These are phyloP conservation scores for Calephelis perditalis DNA, from an alignment of 2,888 invertebrate species.

Conservation along the genomic window DNA sequence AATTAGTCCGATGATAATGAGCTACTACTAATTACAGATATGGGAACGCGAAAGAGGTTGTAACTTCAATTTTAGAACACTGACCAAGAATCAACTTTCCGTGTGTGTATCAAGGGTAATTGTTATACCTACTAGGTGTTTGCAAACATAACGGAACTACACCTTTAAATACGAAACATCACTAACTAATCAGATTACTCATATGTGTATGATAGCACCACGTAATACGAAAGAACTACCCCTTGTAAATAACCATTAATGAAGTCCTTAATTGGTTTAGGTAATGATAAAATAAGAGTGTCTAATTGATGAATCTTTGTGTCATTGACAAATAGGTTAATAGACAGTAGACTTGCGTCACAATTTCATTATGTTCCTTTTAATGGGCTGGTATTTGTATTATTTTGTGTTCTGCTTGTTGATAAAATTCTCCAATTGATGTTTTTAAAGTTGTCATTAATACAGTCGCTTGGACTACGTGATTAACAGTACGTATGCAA, in stretches of 20 bases:
- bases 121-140: conserved; percentile 7
- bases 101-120: conserved; percentile 9
- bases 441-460: conserved; percentile 8
- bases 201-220: neutral
- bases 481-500: conserved; percentile 11
- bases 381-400: neutral
- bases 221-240: neutral
- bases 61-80: too few relatives aligned
- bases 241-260: neutral
- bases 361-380: neutral
- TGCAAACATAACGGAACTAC: conserved; percentile 5
- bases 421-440: neutral
- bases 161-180: too few relatives aligned
- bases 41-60: neutral
- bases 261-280: neutral
- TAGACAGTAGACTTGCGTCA: neutral
- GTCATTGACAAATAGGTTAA: neutral
- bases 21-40: neutral
- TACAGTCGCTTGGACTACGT: conserved; percentile 10
- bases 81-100: neutral
- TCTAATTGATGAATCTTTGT: neutral
- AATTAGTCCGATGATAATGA: conserved; percentile 7
- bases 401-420: conserved; percentile 4
- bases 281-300: neutral
- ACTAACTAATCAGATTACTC: neutral